Evolutionary conservation across 2,888 invertebrate species (phyloP).

Genomic region (Mayetiola destructor): DNA sequence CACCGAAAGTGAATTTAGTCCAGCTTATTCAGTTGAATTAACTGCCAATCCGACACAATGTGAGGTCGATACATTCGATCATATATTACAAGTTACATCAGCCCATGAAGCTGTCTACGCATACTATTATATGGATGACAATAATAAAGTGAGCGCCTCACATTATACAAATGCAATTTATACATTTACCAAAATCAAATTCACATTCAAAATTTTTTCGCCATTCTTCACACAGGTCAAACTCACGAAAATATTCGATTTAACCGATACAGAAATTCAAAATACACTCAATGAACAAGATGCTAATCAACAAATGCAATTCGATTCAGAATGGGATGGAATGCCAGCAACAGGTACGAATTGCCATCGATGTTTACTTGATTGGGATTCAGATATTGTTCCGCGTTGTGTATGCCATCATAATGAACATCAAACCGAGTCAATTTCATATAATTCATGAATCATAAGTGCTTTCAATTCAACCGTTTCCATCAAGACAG

Average conservation of each 20-base stretch:
- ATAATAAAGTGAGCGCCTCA: slow-evolving; percentile 49
- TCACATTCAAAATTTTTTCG: slow-evolving; percentile 21
- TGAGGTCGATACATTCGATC: slow-evolving; percentile 50
- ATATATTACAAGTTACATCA: slow-evolving; percentile 59
- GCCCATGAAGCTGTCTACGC: slow-evolving; percentile 78
- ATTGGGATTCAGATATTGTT: slow-evolving; percentile 16
- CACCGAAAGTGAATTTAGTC: background rate
- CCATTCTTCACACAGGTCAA: no score
- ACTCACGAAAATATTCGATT: slow-evolving; percentile 80
- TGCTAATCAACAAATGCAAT: slow-evolving; percentile 47
- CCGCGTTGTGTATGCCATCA: slow-evolving; percentile 14
- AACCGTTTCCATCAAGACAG: background rate
- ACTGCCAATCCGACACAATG: slow-evolving; percentile 16
- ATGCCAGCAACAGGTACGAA: slow-evolving; percentile 5
- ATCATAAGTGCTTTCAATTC: background rate
- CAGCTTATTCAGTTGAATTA: slow-evolving; percentile 2
- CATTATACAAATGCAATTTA: slow-evolving; percentile 7
- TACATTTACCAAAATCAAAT: slow-evolving; percentile 3
- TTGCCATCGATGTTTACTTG: slow-evolving; percentile 14
- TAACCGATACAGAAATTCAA: slow-evolving; percentile 58
- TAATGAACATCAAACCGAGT: background rate
- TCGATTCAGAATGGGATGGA: slow-evolving; percentile 40
- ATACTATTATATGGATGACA: slow-evolving; percentile 79
- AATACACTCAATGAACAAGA: slow-evolving; percentile 47
- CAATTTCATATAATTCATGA: background rate